These are phyloP conservation scores for Scophthalmus maximus DNA, from an alignment of 2,113 vertebrate genomes.

Conservation along the genomic window DNA sequence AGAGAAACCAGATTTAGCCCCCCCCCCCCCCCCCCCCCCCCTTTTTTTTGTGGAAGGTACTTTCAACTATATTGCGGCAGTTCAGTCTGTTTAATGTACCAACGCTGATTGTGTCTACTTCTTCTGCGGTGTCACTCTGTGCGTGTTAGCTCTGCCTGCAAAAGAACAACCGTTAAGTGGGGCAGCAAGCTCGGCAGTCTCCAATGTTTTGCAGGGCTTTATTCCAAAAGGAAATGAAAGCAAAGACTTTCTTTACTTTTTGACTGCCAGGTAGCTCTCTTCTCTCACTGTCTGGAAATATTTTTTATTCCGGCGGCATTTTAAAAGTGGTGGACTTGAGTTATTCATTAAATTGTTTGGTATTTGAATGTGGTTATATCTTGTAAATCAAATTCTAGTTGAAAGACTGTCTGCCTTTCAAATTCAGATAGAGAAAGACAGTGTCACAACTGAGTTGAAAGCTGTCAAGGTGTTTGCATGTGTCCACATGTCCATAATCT, in stretches of 20 bases:
- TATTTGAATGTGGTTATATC: not conserved
- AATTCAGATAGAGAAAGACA: slow-evolving; percentile 4
- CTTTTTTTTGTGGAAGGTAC: not conserved
- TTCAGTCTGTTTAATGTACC: slow-evolving; percentile 12
- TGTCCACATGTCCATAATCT: not conserved
- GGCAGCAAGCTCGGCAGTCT: slow-evolving; percentile 11
- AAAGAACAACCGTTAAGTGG: slow-evolving; percentile 34
- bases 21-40: no score
- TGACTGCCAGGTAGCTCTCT: slow-evolving; percentile 17
- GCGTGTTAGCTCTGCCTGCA: slow-evolving; percentile 29
- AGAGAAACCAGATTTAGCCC: slow-evolving; percentile 1
- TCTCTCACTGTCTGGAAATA: no score
- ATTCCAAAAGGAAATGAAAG: slow-evolving; percentile 34
- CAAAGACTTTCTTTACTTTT: slow-evolving; percentile 19
- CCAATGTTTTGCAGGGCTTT: slow-evolving; percentile 8
- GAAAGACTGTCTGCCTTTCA: slow-evolving; percentile 3
- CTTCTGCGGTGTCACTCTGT: slow-evolving; percentile 1
- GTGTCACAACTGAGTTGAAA: not conserved
- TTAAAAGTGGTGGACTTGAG: no score
- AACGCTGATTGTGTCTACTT: slow-evolving; percentile 1
- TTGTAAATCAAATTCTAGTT: not conserved
- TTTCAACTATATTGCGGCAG: not conserved
- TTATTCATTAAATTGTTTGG: slow-evolving; percentile 1
- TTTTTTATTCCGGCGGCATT: no score
- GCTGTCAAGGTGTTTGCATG: not conserved